Percentiles rank a stretch among this genome's conserved stretches.
These are phyloP conservation scores for Tenodera sinensis DNA, from an alignment of 2,888 invertebrate species.

Conservation along the genomic window DNA sequence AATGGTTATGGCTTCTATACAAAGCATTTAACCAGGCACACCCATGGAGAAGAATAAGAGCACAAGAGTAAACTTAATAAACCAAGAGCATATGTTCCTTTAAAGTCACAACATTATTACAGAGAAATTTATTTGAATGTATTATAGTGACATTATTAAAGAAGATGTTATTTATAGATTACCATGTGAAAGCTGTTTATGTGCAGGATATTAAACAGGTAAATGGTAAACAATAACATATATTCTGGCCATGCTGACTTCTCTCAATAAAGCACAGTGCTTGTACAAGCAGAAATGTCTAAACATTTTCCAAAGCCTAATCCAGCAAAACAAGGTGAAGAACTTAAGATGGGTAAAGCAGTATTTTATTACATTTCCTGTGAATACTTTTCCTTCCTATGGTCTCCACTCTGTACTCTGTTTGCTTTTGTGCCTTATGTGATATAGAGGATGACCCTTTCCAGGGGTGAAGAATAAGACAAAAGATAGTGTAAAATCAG, in stretches of 20 bases:
- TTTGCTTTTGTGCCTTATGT: too few species aligned
- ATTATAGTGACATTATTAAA: background rate
- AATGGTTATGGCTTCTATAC: background rate
- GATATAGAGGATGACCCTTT: too few species aligned
- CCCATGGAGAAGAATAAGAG: background rate
- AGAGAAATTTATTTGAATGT: background rate
- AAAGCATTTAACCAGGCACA: background rate
- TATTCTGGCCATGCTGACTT: background rate
- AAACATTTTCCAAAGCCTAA: too few species aligned
- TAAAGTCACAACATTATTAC: background rate
- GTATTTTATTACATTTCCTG: too few species aligned
- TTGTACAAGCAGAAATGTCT: background rate
- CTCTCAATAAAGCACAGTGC: background rate
- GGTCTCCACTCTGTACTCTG: too few species aligned
- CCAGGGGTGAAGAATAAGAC: too few species aligned
- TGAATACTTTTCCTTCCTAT: too few species aligned
- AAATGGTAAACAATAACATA: background rate
- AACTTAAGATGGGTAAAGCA: too few species aligned
- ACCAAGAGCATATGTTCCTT: background rate
- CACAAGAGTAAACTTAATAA: background rate
- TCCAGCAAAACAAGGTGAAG: too few species aligned
- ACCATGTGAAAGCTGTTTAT: too few species aligned
- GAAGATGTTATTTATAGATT: background rate
- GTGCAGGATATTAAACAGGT: background rate
- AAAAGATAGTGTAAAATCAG: too few species aligned